Percentiles rank a stretch among this genome's conserved stretches.
phyloP scores from a whole-genome alignment of 30 jellyfish, hydroid and myxozoan species.

The Hydractinia symbiolongicarpus region DNA sequence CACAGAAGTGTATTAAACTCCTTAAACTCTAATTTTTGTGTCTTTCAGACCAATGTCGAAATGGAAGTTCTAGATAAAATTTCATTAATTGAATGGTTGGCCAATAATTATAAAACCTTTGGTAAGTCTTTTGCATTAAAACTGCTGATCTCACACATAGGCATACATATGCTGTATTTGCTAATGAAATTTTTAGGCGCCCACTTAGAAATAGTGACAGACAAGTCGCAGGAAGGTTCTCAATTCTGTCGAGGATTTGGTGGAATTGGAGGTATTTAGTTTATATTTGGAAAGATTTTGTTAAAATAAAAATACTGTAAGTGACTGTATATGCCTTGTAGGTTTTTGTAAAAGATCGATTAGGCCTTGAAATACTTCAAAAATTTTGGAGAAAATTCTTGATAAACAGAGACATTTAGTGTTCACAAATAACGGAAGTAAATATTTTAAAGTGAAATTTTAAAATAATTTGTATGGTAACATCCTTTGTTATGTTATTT shows the following conservation, averaged over 20 bases:
- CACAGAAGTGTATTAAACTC: neutral
- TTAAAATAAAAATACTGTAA: neutral
- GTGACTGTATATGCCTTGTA: neutral
- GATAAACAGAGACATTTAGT: no score
- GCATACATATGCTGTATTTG: neutral
- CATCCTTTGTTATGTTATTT: no score
- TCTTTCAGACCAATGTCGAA: slow-evolving; percentile 82
- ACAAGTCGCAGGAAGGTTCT: slow-evolving; percentile 97
- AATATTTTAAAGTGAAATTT: no score
- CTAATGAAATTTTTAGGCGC: slow-evolving; percentile 61
- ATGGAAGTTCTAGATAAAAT: slow-evolving; percentile 80
- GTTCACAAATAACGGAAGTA: no score
- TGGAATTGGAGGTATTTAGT: slow-evolving; percentile 93
- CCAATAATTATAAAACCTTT: slow-evolving; percentile 89
- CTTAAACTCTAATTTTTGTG: neutral
- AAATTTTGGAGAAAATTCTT: no score
- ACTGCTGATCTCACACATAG: neutral
- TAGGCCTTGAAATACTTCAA: no score
- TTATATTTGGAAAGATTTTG: neutral
- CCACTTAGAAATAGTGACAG: slow-evolving; percentile 92
- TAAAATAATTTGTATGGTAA: no score
- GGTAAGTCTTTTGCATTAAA: slow-evolving; percentile 45
- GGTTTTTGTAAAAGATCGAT: no score
- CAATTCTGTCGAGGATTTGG: slow-evolving; percentile 98
- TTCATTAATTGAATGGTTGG: slow-evolving; percentile 96